Base-by-base conservation (phyloP, 2,888 invertebrate genomes). In the Zhengitettix transpicula region DNA sequence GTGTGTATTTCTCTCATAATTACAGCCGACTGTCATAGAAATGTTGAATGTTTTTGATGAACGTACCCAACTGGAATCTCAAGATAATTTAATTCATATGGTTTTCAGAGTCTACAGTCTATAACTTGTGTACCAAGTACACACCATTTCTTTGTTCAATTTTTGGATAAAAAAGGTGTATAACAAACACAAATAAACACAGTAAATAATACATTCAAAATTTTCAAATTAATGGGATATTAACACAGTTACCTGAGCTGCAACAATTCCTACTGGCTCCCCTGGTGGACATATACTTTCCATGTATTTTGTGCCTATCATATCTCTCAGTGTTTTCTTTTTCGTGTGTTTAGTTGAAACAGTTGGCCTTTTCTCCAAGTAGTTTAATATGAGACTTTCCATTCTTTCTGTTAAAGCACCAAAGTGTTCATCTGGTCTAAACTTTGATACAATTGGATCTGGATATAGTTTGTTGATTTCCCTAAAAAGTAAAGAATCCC, bases 251-350 rank as follows among this genome's bases (percentile, higher is more conserved):
- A 77, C 77, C 73, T 98, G 98, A 1, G 98, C 98, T 14, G 99
- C 98, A 64, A 99, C 73, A 17, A 97, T 75, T 5, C 97, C 97
- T 1, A 99, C 99, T 0, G 97, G 89, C 74, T 99, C 99, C 0
- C 99, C 99, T 0, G 98, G 93, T 40, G 83, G 82, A 28, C 85
- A 89, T 68, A 91, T 74, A 0, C 91, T 82, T 64, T 81, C 82
- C 71, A 90, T 81, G 57, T 82, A 81, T 73, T 93, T 93, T 11
- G 84, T 75, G 67, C 83, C 83, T 69, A 95, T 78, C 61, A 91
- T 77, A 61, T 88, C 82, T 15, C 78, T 71, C 60, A 94, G 82
- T 56, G 78, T 75, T 1, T 67, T 64, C 41, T 67, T 69, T 12
- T 64, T 58, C 1, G 61, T 56, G 8, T 62, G 28, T 10, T 57